Conservation (phyloP, 2,113 vertebrate genomes). For the Martes martes region DNA sequence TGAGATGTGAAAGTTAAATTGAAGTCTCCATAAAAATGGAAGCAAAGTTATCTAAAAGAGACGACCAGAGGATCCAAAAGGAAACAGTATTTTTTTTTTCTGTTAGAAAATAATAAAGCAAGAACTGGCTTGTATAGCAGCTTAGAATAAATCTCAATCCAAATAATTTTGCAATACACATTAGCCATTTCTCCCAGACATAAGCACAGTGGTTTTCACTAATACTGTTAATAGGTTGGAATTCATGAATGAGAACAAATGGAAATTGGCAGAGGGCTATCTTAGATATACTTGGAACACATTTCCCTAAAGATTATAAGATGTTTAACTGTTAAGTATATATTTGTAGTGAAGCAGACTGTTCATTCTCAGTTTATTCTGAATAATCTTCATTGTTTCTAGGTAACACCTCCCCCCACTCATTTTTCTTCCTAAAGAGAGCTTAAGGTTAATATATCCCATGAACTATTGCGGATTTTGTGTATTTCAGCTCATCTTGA, state of each 20-base stretch:
- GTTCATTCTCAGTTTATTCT: neutral
- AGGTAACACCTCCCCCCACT: neutral
- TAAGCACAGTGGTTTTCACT: neutral
- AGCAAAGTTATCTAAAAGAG: neutral
- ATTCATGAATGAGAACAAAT: neutral
- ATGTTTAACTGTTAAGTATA: neutral
- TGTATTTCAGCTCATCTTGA: neutral
- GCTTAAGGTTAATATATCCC: neutral
- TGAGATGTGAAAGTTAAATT: slow-evolving; percentile 17
- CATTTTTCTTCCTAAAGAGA: neutral
- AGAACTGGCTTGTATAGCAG: neutral
- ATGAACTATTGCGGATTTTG: neutral
- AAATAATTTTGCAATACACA: neutral
- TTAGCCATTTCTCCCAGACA: neutral
- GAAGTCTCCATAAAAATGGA: neutral
- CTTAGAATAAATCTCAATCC: neutral
- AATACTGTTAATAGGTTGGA: neutral
- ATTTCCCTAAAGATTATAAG: neutral
- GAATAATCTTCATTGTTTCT: neutral
- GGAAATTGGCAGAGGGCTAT: neutral
- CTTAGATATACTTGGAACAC: neutral
- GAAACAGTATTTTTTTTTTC: neutral
- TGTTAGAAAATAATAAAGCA: neutral
- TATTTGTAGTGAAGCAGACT: neutral
- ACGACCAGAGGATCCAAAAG: neutral